Evolutionary conservation across 2,797 vertebrate species (phyloP), one percentile per base, ranked within the genome.

Genomic region (Phoebastria nigripes): DNA sequence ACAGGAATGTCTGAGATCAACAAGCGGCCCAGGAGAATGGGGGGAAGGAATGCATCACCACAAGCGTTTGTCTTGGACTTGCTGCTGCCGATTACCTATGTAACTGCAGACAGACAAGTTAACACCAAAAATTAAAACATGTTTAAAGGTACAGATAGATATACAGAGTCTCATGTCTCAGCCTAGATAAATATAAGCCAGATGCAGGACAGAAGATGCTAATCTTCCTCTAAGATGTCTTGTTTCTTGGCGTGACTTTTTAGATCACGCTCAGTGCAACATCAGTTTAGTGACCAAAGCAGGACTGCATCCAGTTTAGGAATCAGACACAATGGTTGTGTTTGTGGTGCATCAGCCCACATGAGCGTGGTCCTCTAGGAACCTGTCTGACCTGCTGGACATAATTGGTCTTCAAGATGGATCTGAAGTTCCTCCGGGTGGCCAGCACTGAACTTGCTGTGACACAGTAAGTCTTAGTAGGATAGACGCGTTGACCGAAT

Each of bases 331-430:
- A 42, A 16, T 15, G 13, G 42, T 26, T 6, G 15, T 21, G 10
- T 41, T 85, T 51, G 17, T 29, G 20, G 13, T 35, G 21, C 12
- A 11, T 20, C 14, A 35, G 8, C 8, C 25, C 25, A 29, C 2
- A 1, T 21, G 39, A 44, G 3, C 0, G 1, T 44, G 20, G 47
- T 51, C 15, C 14, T 19, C 37, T 17, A 35, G 37, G 26, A 82
- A 61, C 7, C 33, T 71, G 6, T 20, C 6, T 6, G 4, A 71
- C 20, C 15, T 35, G 12, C 46, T 61, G 46, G 37, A 35, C 15
- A 10, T 20, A 44, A 25, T 19, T 52, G 33, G 41, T 70, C 18
- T n/a, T 69, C n/a, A n/a, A 18, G 54, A 29, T 25, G 11, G 28
- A 47, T 39, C 17, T 39, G 42, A 21, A 20, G 7, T 39, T 35